A percentile compares a stretch with the other conserved stretches of the same genome.
These are phyloP conservation scores for Natator depressus DNA, from an alignment of 2,113 vertebrate genomes.

Conservation along the genomic window DNA sequence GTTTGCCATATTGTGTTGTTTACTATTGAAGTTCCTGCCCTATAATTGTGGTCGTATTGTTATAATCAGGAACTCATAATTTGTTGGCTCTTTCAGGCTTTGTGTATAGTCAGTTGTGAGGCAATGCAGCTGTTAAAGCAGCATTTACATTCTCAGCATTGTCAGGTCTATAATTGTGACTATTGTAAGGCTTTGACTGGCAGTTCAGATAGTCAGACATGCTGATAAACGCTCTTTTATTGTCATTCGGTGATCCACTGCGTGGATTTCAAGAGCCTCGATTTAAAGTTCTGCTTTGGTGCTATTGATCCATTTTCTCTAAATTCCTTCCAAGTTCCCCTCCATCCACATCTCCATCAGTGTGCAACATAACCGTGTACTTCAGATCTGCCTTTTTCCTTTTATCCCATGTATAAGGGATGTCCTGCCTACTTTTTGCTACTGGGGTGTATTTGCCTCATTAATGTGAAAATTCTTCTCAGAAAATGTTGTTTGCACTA, in stretches of 20 bases:
- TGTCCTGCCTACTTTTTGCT: background rate
- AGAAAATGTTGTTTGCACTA: slow-evolving; percentile 23
- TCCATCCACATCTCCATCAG: background rate
- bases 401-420: background rate
- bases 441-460: background rate
- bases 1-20: background rate
- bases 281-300: slow-evolving; percentile 35
- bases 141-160: background rate
- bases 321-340: background rate
- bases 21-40: background rate
- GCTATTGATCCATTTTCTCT: background rate
- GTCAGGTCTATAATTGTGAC: background rate
- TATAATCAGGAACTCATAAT: fast-evolving
- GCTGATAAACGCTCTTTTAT: background rate
- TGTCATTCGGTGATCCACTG: background rate
- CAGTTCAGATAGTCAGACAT: background rate
- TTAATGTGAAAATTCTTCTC: slow-evolving; percentile 50
- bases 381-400: background rate
- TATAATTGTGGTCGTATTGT: background rate
- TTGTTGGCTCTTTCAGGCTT: background rate
- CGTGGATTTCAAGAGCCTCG: slow-evolving; percentile 37
- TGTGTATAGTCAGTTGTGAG: background rate
- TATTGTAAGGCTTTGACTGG: background rate
- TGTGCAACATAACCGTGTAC: background rate
- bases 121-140: slow-evolving; percentile 11